Evolutionary conservation across 2,797 vertebrate genomes (phyloP).

Genomic region (Somateria mollissima): DNA sequence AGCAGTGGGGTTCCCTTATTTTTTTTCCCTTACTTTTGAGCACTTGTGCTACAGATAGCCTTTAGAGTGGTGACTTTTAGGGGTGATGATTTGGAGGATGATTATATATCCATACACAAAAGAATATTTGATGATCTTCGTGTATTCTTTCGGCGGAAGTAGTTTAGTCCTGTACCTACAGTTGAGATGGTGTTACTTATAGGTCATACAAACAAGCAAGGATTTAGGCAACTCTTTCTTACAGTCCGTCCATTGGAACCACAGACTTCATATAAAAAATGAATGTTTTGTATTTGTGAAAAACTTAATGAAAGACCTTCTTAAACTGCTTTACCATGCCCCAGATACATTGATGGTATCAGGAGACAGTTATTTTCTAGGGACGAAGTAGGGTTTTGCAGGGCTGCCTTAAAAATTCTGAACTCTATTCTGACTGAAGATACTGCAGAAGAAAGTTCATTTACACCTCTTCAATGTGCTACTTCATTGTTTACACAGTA

Average conservation of each 20-base stretch:
- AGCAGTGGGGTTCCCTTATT: neutral
- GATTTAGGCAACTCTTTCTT: neutral
- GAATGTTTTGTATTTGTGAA: neutral
- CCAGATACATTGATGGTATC: neutral
- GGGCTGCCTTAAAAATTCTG: neutral
- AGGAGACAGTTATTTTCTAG: constrained; percentile 33
- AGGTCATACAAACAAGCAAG: neutral
- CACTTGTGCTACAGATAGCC: neutral
- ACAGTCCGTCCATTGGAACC: neutral
- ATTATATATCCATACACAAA: neutral
- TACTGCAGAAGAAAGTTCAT: neutral
- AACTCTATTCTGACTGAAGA: neutral
- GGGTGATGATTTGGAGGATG: neutral
- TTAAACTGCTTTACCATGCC: neutral
- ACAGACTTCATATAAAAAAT: neutral
- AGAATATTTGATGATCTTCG: neutral
- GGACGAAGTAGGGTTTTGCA: constrained; percentile 28
- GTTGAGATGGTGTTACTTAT: neutral
- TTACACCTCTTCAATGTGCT: neutral
- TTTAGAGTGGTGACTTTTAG: neutral
- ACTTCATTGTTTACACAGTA: constrained; percentile 26
- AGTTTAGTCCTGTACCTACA: neutral
- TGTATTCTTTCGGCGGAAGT: neutral
- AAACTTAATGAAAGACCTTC: constrained; percentile 15
- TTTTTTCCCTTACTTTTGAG: neutral